A percentile compares a stretch with the other conserved stretches of the same genome.
These are phyloP conservation scores for Scaptomyza pallida DNA, from an alignment of 1,140 invertebrate genomes.

Conservation along the genomic window DNA sequence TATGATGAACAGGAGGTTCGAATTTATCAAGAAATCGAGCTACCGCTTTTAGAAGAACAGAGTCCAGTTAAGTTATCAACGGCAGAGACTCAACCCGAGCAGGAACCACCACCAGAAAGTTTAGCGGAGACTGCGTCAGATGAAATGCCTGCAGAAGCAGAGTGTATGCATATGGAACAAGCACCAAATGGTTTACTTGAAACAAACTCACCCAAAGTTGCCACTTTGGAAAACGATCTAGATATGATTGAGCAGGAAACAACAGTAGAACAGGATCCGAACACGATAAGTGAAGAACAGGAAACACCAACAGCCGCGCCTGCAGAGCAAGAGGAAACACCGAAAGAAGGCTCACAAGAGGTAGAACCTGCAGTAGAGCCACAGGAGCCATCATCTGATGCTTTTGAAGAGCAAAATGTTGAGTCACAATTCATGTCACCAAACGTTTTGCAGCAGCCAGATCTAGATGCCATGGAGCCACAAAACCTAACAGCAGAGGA, in stretches of 20 bases:
- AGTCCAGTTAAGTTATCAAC: background rate
- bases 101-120: background rate
- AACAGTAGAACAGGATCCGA: background rate
- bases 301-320: background rate
- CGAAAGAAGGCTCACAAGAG: background rate
- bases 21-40: constrained; percentile 72
- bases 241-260: background rate
- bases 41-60: constrained; percentile 48
- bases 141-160: background rate
- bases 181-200: background rate
- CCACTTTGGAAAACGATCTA: background rate
- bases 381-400: background rate
- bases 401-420: too few species aligned
- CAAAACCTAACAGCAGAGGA: background rate
- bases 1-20: constrained; percentile 55
- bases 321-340: background rate
- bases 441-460: background rate
- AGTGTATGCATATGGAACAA: background rate
- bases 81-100: background rate
- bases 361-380: background rate
- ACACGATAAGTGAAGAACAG: background rate
- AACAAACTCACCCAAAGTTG: background rate
- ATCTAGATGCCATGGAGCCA: background rate
- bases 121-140: background rate
- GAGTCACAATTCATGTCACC: background rate